Percentiles rank a stretch among this genome's conserved stretches.
These are phyloP conservation scores for Peromyscus californicus DNA, from an alignment of 2,113 vertebrate genomes.

Conservation along the genomic window DNA sequence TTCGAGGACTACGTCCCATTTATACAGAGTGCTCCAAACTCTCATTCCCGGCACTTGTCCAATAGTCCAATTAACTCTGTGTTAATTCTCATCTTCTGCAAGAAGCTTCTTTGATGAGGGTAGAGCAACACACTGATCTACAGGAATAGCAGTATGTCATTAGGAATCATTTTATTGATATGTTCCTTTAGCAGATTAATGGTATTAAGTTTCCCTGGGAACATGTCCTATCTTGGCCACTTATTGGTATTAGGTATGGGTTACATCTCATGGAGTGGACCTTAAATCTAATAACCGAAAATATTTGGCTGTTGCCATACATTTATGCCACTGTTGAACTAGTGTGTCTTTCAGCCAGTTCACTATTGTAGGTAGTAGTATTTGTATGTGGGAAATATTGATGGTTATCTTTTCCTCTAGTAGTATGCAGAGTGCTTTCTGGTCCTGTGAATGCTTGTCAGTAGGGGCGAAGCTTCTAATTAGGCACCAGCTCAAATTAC, in stretches of 20 bases:
- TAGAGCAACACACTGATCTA: not conserved
- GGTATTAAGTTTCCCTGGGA: not conserved
- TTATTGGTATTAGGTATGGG: not conserved
- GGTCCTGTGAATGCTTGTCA: not conserved
- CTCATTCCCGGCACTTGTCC: not conserved
- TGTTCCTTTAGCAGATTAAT: not conserved
- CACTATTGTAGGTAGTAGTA: not conserved
- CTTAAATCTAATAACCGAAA: not conserved
- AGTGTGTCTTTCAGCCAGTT: not conserved
- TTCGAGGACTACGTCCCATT: not conserved
- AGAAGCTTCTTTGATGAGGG: not conserved
- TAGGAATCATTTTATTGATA: not conserved
- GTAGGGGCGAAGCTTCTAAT: not conserved
- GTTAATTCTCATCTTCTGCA: not conserved
- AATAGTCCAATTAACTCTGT: too few relatives aligned
- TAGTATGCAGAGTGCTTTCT: not conserved
- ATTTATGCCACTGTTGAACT: not conserved
- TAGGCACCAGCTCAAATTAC: not conserved
- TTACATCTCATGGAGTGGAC: not conserved
- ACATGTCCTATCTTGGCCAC: not conserved
- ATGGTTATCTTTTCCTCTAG: not conserved
- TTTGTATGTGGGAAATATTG: not conserved
- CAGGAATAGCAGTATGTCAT: not conserved
- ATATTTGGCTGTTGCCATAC: not conserved
- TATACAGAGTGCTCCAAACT: not conserved